Evolutionary conservation across 2,888 invertebrate genomes (phyloP).

Genomic region (Rotaria macrura): DNA sequence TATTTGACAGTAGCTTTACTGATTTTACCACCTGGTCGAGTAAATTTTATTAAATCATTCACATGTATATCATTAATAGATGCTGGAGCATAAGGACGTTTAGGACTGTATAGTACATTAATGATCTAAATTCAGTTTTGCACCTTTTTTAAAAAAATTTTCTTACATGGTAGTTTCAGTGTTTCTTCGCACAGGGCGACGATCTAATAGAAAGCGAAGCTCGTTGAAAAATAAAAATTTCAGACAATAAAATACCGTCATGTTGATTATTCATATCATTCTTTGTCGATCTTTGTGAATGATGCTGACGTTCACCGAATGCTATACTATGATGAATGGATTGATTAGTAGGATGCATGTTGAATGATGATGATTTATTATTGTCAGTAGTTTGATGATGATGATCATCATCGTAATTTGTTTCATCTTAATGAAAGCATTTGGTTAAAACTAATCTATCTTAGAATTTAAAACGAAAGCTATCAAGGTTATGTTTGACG

Average conservation of each 20-base stretch:
- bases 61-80: constrained; percentile 43
- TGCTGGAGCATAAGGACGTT: constrained; percentile 44
- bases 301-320: neutral
- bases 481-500: too few species aligned
- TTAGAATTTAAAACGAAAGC: too few species aligned
- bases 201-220: neutral
- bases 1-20: constrained; percentile 46
- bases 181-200: neutral
- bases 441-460: neutral
- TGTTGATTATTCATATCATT: neutral
- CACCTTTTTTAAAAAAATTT: too few species aligned
- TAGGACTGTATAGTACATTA: neutral
- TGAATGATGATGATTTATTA: neutral
- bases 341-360: neutral
- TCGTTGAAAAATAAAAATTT: neutral
- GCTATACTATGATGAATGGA: neutral
- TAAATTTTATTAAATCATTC: constrained; percentile 48
- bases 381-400: neutral
- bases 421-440: neutral
- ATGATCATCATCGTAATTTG: neutral
- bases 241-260: neutral
- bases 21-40: constrained; percentile 46
- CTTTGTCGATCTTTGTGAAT: neutral
- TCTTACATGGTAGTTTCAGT: neutral
- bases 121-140: too few species aligned